Conservation (phyloP, 2,113 vertebrate genomes). For the Syngnathus scovelli region DNA sequence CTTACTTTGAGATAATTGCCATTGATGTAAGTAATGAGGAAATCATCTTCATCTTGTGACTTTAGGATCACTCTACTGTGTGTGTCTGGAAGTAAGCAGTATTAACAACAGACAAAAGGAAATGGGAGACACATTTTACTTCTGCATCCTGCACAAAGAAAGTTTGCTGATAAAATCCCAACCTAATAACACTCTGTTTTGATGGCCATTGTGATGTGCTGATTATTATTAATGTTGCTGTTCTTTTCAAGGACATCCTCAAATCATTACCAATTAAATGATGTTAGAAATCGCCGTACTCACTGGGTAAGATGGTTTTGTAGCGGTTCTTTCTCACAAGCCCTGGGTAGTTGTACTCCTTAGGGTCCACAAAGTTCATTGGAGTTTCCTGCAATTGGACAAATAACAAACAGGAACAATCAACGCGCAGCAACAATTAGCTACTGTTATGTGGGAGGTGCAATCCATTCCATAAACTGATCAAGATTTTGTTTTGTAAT, state of each 20-base stretch:
- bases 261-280: background rate
- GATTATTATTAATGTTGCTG: background rate
- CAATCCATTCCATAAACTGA: background rate
- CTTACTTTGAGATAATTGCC: slow-evolving; percentile 96
- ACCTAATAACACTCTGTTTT: background rate
- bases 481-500: background rate
- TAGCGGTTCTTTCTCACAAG: slow-evolving; percentile 98
- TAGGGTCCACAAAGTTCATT: slow-evolving; percentile 98
- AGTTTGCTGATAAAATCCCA: background rate
- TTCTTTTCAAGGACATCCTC: background rate
- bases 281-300: slow-evolving; percentile 54
- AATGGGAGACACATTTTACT: background rate
- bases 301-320: slow-evolving; percentile 98
- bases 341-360: slow-evolving; percentile 94
- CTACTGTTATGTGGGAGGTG: slow-evolving; percentile 10
- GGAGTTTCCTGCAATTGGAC: slow-evolving; percentile 84
- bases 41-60: slow-evolving; percentile 84
- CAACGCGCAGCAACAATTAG: slow-evolving; percentile 13
- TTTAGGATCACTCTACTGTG: slow-evolving; percentile 96
- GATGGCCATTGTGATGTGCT: background rate
- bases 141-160: background rate
- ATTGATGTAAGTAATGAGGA: slow-evolving; percentile 93
- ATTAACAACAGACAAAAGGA: slow-evolving; percentile 17
- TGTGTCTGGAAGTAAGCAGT: slow-evolving; percentile 76
- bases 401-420: slow-evolving; percentile 31